A percentile compares a stretch with the other conserved stretches of the same genome.
phyloP scores from a whole-genome alignment of 2,113 vertebrate species.

The Phasianus colchicus region DNA sequence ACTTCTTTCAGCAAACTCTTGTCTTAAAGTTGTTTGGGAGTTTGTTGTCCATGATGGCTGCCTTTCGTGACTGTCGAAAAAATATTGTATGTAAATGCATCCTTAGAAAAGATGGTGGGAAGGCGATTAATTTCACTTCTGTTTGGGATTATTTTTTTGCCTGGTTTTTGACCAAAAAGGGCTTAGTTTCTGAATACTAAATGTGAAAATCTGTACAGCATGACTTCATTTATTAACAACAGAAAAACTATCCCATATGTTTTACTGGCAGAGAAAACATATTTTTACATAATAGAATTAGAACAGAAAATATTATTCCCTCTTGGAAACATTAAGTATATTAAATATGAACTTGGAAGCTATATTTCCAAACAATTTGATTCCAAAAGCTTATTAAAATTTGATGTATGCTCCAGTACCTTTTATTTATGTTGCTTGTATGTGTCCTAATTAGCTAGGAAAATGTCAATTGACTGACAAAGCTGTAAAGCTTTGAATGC shows the following conservation, averaged over 20 bases:
- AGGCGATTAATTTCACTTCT: conserved; percentile 59
- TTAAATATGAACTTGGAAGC: conserved; percentile 64
- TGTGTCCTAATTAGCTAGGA: conserved; percentile 40
- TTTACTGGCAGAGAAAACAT: conserved; percentile 63
- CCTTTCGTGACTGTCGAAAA: background rate
- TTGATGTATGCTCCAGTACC: conserved; percentile 1
- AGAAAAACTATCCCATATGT: conserved; percentile 69
- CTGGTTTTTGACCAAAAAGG: conserved; percentile 67
- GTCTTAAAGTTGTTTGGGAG: background rate
- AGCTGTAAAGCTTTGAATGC: conserved; percentile 8
- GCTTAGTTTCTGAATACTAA: conserved; percentile 58
- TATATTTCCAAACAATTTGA: conserved; percentile 46
- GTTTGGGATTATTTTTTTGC: conserved; percentile 46
- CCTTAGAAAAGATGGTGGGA: conserved; percentile 36
- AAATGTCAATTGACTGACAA: background rate
- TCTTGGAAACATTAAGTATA: conserved; percentile 49
- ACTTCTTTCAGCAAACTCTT: background rate
- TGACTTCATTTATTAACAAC: conserved; percentile 67
- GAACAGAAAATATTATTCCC: conserved; percentile 73
- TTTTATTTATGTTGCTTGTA: conserved; percentile 11
- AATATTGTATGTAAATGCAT: background rate
- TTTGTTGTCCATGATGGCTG: background rate
- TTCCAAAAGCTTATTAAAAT: conserved; percentile 55
- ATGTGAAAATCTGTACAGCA: conserved; percentile 65
- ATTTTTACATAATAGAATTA: conserved; percentile 73